Evolutionary conservation across 2,797 vertebrate genomes (phyloP).

Genomic region (Pampus argenteus): DNA sequence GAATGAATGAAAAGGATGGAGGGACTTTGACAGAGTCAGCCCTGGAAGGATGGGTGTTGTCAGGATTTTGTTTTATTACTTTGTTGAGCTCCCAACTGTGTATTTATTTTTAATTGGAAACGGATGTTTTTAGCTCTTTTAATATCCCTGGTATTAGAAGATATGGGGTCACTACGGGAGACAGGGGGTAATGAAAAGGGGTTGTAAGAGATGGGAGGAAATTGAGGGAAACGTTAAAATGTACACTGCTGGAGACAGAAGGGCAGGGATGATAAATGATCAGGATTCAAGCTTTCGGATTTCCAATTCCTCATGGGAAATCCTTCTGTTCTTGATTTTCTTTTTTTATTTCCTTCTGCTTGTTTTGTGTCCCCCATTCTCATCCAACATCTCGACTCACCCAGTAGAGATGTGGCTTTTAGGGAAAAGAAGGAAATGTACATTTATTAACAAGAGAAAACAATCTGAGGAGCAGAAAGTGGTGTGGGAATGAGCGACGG

Average conservation of each 20-base stretch:
- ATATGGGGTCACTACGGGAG: neutral
- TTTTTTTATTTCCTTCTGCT: neutral
- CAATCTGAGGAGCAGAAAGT: conserved; percentile 18
- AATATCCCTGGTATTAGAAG: conserved; percentile 1
- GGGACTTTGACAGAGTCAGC: conserved; percentile 36
- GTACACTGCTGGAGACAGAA: conserved; percentile 4
- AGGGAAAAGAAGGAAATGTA: neutral
- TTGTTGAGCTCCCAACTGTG: neutral
- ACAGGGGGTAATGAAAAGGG: neutral
- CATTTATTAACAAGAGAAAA: conserved; percentile 45
- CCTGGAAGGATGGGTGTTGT: conserved; percentile 21
- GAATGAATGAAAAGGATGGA: conserved; percentile 41
- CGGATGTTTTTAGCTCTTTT: conserved; percentile 3
- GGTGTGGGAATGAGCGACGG: conserved; percentile 17
- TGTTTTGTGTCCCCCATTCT: neutral
- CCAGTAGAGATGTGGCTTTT: conserved; percentile 2
- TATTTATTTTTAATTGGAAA: neutral
- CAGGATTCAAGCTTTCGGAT: neutral
- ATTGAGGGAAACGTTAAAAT: conserved; percentile 18
- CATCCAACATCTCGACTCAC: neutral
- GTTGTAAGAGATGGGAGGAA: neutral
- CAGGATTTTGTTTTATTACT: conserved; percentile 13
- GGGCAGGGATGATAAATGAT: conserved; percentile 3
- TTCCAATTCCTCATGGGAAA: conserved; percentile 1
- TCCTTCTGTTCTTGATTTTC: neutral